These are phyloP conservation scores for Papilio polyxenes DNA, from an alignment of 1,140 invertebrate genomes.

Conservation along the genomic window DNA sequence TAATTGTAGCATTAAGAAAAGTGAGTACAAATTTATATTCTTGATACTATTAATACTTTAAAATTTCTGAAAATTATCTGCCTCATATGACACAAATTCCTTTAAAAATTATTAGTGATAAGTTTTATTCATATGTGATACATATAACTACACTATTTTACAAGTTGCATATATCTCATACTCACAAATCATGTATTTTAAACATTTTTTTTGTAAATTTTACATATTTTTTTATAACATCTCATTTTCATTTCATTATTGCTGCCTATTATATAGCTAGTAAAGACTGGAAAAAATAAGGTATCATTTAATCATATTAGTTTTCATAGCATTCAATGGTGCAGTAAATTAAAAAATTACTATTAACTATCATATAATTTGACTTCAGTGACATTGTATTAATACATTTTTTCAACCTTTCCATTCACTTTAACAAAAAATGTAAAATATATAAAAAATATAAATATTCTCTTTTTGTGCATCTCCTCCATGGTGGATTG, in stretches of 20 bases:
- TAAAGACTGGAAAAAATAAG: slow-evolving; percentile 58
- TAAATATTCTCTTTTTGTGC: too few species aligned
- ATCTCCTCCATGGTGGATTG: too few species aligned
- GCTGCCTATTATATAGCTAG: slow-evolving; percentile 54
- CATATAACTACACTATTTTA: neutral
- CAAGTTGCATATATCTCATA: neutral
- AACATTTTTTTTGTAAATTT: neutral
- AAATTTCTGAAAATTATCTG: neutral
- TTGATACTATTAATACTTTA: slow-evolving; percentile 35
- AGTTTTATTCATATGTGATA: too few species aligned
- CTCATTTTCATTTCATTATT: slow-evolving; percentile 48
- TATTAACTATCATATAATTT: too few species aligned
- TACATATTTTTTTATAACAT: neutral
- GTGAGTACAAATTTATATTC: slow-evolving; percentile 72
- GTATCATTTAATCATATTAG: slow-evolving; percentile 44
- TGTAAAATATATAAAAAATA: too few species aligned
- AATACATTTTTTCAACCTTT: too few species aligned
- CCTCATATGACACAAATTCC: neutral
- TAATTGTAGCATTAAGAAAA: slow-evolving; percentile 91
- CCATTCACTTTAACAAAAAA: too few species aligned
- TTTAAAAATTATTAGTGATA: too few species aligned
- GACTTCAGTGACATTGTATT: too few species aligned
- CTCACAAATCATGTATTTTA: slow-evolving; percentile 1
- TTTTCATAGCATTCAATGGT: neutral
- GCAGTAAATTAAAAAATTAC: neutral